These are phyloP conservation scores for Macrocentrus cingulum DNA, from an alignment of 1,140 invertebrate species.

Conservation along the genomic window DNA sequence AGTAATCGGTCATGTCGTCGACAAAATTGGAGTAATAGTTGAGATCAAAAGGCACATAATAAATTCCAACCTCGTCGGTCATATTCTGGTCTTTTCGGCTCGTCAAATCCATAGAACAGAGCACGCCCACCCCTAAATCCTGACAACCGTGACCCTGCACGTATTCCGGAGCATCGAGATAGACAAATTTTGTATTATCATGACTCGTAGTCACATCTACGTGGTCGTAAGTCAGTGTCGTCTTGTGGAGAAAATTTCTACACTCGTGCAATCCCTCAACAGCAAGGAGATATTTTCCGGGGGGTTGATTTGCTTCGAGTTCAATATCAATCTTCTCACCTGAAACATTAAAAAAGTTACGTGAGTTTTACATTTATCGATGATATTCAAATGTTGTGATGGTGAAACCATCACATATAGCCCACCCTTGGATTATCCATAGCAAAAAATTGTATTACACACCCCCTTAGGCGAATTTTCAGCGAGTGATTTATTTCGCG, in stretches of 20 bases:
- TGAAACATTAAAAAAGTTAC: too few relatives aligned
- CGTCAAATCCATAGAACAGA: conserved; percentile 39
- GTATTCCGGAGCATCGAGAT: conserved; percentile 19
- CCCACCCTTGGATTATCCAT: too few relatives aligned
- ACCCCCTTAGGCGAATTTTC: too few relatives aligned
- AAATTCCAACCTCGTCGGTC: conserved; percentile 10
- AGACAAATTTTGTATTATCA: neutral
- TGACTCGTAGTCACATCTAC: neutral
- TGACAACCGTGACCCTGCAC: conserved; percentile 34
- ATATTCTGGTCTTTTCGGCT: neutral
- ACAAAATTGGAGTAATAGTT: conserved; percentile 33
- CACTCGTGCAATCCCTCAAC: conserved; percentile 60
- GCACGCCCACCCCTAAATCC: conserved; percentile 20
- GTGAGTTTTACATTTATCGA: too few relatives aligned
- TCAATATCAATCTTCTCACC: conserved; percentile 68
- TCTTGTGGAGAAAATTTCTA: conserved; percentile 32
- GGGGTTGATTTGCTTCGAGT: conserved; percentile 57
- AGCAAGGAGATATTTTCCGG: conserved; percentile 63
- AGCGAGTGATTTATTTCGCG: too few relatives aligned
- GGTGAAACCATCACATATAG: too few relatives aligned
- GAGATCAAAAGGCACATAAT: conserved; percentile 37
- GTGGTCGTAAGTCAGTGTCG: conserved; percentile 32
- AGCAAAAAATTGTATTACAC: too few relatives aligned
- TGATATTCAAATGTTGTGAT: too few relatives aligned
- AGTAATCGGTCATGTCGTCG: conserved; percentile 41